Base-by-base conservation (phyloP, 1,140 invertebrate genomes). In the Drosophila kepulauana region DNA sequence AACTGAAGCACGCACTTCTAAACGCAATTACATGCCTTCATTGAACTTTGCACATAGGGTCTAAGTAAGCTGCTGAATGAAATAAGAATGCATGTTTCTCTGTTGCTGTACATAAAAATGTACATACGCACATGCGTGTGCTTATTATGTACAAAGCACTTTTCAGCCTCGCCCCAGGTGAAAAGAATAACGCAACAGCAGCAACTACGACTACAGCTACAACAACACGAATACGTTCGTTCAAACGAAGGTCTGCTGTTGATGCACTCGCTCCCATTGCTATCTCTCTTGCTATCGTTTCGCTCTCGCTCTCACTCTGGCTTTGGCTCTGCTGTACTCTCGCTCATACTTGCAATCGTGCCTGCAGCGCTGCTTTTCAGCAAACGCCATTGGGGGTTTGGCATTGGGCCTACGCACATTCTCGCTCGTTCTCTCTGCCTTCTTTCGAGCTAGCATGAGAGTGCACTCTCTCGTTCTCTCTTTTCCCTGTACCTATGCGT, bases 321-420 rank as follows among this genome's bases (percentile, higher is more conserved):
- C 11, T 38, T 57, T 59, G 20, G 25, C 56, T 13, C 52, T 43
- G 16, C 15, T 59, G 11, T 30, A 11, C 52, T 62, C 58, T 61
- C 30, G 15, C 48, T 75, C 51, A 33, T 45, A 16, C 51, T 25
- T 58, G 82, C 84, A 71, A 16, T 88, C 84, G 78, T 81, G 70
- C 78, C 82, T 84, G 67, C 74, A 76, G 68, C 77, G 69, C 45
- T 79, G 77, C 57, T 63, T 79, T 76, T 79, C 67, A 73, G 75
- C 56, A 82, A 75, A 70, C 85, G 85, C 85, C 85, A 88, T 88
- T 88, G 85, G 85, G 85, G 85, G 85, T 79, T 88, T 70, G 80
- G 70, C 84, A 82, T 82, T 87, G 79, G 77, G 84, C 76, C 62
- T 82, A 79, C 64, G 70, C 51, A 63, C 33, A 30, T 46, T 71